These are phyloP conservation scores for Amiota communis DNA, from an alignment of 2,888 invertebrate species.

Conservation along the genomic window DNA sequence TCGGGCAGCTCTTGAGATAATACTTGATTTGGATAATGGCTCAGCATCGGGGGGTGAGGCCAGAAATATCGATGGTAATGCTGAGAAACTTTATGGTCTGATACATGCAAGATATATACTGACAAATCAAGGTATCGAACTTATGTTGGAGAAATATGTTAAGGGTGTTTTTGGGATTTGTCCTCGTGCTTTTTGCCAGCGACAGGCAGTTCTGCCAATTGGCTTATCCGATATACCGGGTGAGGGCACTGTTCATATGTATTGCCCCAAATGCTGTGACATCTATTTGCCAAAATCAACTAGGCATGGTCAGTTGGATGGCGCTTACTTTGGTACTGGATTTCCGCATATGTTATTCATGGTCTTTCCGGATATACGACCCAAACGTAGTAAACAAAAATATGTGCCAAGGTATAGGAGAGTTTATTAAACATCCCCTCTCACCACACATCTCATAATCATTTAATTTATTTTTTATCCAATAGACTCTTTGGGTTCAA, in stretches of 20 bases:
- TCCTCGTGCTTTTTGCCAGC: constrained; percentile 98
- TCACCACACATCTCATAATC: too few relatives aligned
- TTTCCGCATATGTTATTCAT: constrained; percentile 99
- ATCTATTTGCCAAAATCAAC: constrained; percentile 98
- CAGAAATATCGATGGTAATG: constrained; percentile 98
- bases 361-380: constrained; percentile 99
- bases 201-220: constrained; percentile 96
- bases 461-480: neutral
- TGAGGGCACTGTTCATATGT: constrained; percentile 99
- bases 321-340: constrained; percentile 99
- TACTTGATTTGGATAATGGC: constrained; percentile 88
- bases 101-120: constrained; percentile 99
- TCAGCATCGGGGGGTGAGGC: constrained; percentile 86
- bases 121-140: constrained; percentile 98
- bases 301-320: constrained; percentile 97
- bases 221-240: constrained; percentile 98
- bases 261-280: constrained; percentile 99
- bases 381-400: constrained; percentile 94
- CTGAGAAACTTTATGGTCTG: constrained; percentile 98
- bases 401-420: constrained; percentile 91
- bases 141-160: constrained; percentile 99
- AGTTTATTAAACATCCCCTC: neutral
- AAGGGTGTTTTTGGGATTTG: constrained; percentile 98
- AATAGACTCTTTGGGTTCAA: constrained; percentile 55
- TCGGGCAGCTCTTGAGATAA: constrained; percentile 98